These are phyloP conservation scores for Calliopum simillimum DNA, from an alignment of 2,888 invertebrate genomes.

Conservation along the genomic window DNA sequence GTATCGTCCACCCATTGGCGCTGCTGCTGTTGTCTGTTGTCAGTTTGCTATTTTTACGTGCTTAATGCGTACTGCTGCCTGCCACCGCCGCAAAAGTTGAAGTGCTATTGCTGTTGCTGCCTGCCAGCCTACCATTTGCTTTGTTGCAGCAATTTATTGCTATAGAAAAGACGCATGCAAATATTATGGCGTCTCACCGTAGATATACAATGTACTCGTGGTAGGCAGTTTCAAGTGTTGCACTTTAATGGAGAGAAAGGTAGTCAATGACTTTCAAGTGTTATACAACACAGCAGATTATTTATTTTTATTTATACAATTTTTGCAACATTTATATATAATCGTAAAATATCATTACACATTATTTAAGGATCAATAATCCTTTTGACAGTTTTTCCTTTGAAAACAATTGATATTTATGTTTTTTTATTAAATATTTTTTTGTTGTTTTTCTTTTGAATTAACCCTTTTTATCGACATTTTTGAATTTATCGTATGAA, in stretches of 20 bases:
- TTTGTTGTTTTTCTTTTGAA: no score
- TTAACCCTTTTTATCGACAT: no score
- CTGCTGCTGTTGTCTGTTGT: slow-evolving; percentile 5
- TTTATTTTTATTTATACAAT: neutral
- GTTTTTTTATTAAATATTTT: neutral
- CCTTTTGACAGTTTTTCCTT: neutral
- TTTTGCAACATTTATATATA: neutral
- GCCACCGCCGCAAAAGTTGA: neutral
- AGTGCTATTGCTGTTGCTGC: neutral
- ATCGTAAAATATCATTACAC: no score
- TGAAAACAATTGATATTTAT: neutral
- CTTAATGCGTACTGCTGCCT: slow-evolving; percentile 16
- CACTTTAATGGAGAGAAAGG: slow-evolving; percentile 13
- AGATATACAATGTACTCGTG: neutral
- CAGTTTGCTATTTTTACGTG: slow-evolving; percentile 8
- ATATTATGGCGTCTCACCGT: slow-evolving; percentile 2
- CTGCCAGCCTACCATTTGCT: neutral
- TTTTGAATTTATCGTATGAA: no score
- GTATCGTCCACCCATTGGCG: neutral
- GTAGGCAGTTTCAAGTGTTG: neutral
- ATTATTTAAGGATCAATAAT: slow-evolving; percentile 12
- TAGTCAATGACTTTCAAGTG: neutral
- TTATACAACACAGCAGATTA: no score
- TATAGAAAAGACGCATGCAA: slow-evolving; percentile 11
- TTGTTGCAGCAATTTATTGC: slow-evolving; percentile 12